Evolutionary conservation across 2,797 vertebrate species (phyloP).

Genomic region (Agapornis canus): DNA sequence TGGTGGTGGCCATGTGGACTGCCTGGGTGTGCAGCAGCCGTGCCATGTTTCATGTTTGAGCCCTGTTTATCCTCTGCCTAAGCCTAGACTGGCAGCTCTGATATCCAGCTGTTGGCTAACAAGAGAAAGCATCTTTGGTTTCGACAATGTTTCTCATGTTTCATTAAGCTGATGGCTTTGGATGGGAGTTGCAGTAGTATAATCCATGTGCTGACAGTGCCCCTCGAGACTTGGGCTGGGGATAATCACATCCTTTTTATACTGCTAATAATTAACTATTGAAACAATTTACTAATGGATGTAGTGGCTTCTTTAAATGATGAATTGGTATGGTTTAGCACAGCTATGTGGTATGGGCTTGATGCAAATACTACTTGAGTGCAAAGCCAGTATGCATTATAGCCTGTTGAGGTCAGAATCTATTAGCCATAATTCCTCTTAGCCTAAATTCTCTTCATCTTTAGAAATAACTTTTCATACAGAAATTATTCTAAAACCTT

Average conservation of each 20-base stretch:
- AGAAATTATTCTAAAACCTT: constrained; percentile 27
- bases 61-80: background rate
- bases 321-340: constrained; percentile 28
- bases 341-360: background rate
- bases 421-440: constrained; percentile 34
- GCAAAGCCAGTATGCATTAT: constrained; percentile 20
- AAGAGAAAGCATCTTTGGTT: background rate
- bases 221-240: background rate
- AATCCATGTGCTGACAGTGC: background rate
- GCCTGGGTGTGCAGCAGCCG: background rate
- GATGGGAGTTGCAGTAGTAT: background rate
- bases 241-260: constrained; percentile 13
- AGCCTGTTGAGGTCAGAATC: constrained; percentile 63
- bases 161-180: background rate
- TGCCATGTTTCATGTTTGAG: fast-evolving
- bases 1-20: background rate
- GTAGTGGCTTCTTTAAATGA: constrained; percentile 48
- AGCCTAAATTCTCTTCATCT: constrained; percentile 13
- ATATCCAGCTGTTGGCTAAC: background rate
- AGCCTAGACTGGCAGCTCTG: background rate
- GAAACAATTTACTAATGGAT: constrained; percentile 64
- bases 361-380: constrained; percentile 27
- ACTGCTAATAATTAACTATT: constrained; percentile 55
- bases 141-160: background rate
- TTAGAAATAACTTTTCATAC: background rate